Conservation (phyloP, 2,113 vertebrate species). For the Nasalis larvatus region DNA sequence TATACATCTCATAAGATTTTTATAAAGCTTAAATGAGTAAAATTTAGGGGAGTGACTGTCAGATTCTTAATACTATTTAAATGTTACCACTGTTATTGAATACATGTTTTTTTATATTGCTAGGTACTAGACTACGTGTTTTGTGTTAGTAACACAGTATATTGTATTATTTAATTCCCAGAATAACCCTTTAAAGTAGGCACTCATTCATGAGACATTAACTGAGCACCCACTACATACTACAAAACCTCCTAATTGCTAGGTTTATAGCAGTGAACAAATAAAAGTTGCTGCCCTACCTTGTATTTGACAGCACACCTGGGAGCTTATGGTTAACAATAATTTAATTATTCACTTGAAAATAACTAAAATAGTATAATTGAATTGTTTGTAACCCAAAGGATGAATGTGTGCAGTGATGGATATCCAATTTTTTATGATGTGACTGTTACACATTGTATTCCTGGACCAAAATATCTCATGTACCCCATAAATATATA, state of each 20-base stretch:
- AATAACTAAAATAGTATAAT: too few relatives aligned
- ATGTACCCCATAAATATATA: too few relatives aligned
- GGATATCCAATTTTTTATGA: too few relatives aligned
- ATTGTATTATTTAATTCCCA: background rate
- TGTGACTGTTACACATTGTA: too few relatives aligned
- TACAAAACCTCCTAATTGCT: background rate
- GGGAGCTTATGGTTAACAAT: too few relatives aligned
- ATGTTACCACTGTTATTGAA: background rate
- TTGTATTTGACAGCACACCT: too few relatives aligned
- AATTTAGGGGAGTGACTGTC: background rate
- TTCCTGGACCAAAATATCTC: too few relatives aligned
- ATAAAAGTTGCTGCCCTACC: background rate
- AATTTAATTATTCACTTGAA: too few relatives aligned
- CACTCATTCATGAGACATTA: background rate
- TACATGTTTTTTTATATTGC: background rate
- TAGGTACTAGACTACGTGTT: background rate
- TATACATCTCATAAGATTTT: background rate
- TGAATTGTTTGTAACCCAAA: too few relatives aligned
- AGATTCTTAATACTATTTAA: background rate
- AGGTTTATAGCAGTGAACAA: background rate
- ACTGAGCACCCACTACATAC: background rate
- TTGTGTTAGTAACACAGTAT: background rate
- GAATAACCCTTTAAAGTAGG: background rate
- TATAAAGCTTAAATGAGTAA: background rate
- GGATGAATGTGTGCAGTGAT: too few relatives aligned